Evolutionary conservation across 2,888 invertebrate genomes (phyloP), one percentile per base, ranked within the genome.

Genomic region (Melikaiella ostensackeni): DNA sequence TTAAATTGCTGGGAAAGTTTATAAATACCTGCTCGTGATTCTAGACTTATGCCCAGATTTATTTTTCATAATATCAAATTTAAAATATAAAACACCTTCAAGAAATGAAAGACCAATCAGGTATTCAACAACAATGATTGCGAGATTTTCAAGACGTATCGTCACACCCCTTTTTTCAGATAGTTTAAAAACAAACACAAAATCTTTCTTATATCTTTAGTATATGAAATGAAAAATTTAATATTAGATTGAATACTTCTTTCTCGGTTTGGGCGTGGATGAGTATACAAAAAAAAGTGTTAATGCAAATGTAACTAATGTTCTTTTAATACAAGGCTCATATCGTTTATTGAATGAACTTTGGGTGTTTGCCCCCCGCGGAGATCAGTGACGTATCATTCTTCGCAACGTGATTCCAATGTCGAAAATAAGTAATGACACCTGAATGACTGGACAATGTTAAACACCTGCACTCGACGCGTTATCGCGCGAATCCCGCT

Each of bases 381-480:
- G 79, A 30, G 79, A 38, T 46, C 75, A 62, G 77, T 80, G 80
- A 82, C 80, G 74, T 79, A 77, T 79, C 80, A 76, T 79, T 82
- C 78, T 80, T 35, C 75, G 70, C 75, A 70, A 64, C 75, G 59
- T 66, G 74, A 77, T 61, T 79, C 73, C 30, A 77, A 80, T 78
- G 80, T 80, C 79, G 77, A 70, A 76, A 76, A 82, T 88, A 89
- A 91, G 87, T 91, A 90, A 91, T 91, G 91, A 91, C 88, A 85
- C 84, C 82, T 82, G 85, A 88, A 90, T 91, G 91, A 91, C 91
- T 91, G 85, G 88, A 78, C 82, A 75, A 75, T 75, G 80, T 85
- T 89, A 91, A 90, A 91, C 91, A 91, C 91, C 90, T 90, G 91
- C 90, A 85, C 85, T 86, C 86, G 84, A 85, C 85, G 83, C 85